Evolutionary conservation across 2,113 vertebrate species (phyloP), one percentile per base, ranked within the genome.

Genomic region (Ancistrus triradiatus): DNA sequence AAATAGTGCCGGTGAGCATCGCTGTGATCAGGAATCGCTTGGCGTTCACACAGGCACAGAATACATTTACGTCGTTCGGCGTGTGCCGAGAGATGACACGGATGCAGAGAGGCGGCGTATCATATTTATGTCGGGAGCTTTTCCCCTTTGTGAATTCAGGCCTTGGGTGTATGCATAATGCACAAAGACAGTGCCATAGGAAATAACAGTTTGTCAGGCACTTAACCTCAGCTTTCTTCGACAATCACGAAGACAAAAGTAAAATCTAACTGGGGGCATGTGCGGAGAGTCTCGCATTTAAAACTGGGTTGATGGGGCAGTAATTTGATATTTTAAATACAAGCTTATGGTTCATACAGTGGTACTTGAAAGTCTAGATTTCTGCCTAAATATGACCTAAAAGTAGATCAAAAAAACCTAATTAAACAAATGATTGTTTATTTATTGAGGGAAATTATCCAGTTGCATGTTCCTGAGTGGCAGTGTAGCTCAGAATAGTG

Each of bases 11-110:
- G 56, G 62, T 66, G 3, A 11, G 69, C 79, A 81, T 80, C 63
- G 76, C 74, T 78, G 76, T 76, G 80, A 86, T 85, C 72, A 80
- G 81, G 75, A 78, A 27, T 67, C 2, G 65, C 56, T 75, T 66
- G 72, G 74, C 52, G 44, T 72, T 57, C 69, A 61, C 25, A 21
- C 44, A 18, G 47, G 73, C 57, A 47, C 53, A 1, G 72, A 79
- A 79, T 77, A 78, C 11, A 78, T 82, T 73, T 63, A n/a, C 51
- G 50, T 40, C 40, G 35, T 67, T 8, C 13, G 69, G 71, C 68
- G 43, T 38, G 44, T 0, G 33, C 24, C 18, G 42, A 35, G 65
- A 53, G 35, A 33, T 38, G 21, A 60, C 47, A 38, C 24, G 28
- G 22, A 7, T 18, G 69, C 53, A 50, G n/a, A 44, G 24, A 38